Conservation (phyloP, 2,888 invertebrate genomes). For the Pycnomerus fuliginosus region DNA sequence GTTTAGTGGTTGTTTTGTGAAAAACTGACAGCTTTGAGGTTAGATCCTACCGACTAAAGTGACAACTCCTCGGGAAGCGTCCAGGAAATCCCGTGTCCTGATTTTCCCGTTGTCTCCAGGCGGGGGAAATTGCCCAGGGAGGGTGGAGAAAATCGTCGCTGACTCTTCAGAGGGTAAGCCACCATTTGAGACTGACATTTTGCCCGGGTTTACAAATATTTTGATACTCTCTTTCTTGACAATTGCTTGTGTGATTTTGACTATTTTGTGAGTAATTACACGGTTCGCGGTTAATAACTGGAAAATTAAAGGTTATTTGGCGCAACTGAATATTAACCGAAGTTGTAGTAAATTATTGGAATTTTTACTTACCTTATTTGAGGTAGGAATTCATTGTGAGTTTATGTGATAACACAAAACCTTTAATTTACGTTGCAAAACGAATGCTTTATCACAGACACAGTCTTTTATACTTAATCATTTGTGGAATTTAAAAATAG, state of each 20-base stretch:
- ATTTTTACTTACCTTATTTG: too few relatives aligned
- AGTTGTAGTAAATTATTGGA: too few relatives aligned
- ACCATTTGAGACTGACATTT: slow-evolving; percentile 12
- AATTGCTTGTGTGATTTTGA: background rate
- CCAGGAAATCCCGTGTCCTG: slow-evolving; percentile 36
- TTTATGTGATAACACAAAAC: too few relatives aligned
- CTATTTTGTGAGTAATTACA: background rate
- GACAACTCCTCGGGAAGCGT: slow-evolving; percentile 34
- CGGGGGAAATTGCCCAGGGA: slow-evolving; percentile 10
- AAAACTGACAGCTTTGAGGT: slow-evolving; percentile 5
- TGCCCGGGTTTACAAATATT: background rate
- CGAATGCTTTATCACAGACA: too few relatives aligned
- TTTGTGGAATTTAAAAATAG: too few relatives aligned
- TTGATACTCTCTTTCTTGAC: background rate
- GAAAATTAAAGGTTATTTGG: too few relatives aligned
- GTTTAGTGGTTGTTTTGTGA: background rate
- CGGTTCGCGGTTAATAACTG: too few relatives aligned
- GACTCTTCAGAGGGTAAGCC: slow-evolving; percentile 11
- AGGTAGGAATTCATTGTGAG: too few relatives aligned
- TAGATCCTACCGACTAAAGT: slow-evolving; percentile 32
- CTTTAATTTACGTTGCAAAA: too few relatives aligned
- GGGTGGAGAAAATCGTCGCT: slow-evolving; percentile 11
- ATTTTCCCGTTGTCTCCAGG: slow-evolving; percentile 22
- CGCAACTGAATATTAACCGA: too few relatives aligned
- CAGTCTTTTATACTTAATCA: too few relatives aligned